Conservation (phyloP, 2,113 vertebrate species). For the Salvelinus alpinus region DNA sequence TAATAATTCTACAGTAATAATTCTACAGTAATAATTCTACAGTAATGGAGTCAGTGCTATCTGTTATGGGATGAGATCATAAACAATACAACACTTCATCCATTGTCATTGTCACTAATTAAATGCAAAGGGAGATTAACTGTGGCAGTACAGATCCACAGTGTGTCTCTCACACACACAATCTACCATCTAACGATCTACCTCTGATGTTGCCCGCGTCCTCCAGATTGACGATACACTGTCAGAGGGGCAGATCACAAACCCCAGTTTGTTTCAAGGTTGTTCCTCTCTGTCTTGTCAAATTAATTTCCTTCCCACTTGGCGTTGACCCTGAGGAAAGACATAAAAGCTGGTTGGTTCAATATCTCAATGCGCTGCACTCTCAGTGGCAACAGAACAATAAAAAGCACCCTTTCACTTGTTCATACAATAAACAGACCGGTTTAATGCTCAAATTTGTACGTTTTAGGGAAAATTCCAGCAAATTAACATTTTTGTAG, state of each 20-base stretch:
- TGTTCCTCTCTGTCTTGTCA: background rate
- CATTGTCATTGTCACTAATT: background rate
- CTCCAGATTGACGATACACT: background rate
- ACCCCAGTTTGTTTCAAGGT: constrained; percentile 2
- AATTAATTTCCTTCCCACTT: background rate
- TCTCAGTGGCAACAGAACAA: background rate
- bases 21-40: background rate
- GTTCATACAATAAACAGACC: background rate
- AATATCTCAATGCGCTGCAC: background rate
- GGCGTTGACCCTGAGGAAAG: background rate
- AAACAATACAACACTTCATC: background rate
- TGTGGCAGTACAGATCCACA: background rate
- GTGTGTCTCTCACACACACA: background rate
- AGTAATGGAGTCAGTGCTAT: background rate
- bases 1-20: too few species aligned
- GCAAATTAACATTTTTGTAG: background rate
- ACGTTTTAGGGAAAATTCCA: background rate
- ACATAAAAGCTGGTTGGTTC: background rate
- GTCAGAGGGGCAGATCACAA: constrained; percentile 1
- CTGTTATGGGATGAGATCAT: background rate
- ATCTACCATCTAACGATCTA: background rate
- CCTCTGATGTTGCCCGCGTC: background rate
- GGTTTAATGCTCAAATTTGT: too few species aligned
- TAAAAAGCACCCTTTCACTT: background rate
- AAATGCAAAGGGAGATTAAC: background rate